Conservation (phyloP, 2,888 invertebrate species). For the Aphidius colemani region DNA sequence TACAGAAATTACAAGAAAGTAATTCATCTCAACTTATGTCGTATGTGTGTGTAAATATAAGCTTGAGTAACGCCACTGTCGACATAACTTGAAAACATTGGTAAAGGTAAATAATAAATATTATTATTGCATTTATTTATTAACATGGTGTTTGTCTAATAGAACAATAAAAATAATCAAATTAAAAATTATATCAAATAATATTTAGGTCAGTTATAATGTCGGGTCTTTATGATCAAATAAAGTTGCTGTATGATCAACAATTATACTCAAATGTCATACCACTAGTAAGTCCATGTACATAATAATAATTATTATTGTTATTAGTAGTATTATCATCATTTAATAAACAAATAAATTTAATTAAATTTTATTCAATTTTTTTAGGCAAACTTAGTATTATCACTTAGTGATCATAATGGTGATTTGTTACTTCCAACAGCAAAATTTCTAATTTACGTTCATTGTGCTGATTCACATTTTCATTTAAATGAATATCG, state of each 20-base stretch:
- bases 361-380: no score
- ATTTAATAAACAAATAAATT: conserved; percentile 3
- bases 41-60: neutral
- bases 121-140: neutral
- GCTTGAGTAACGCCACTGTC: neutral
- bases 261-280: conserved; percentile 75
- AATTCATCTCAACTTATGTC: neutral
- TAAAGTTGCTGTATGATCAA: conserved; percentile 72
- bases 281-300: conserved; percentile 68
- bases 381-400: conserved; percentile 68
- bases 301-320: no score
- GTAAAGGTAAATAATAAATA: neutral
- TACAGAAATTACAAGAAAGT: no score
- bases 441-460: conserved; percentile 71
- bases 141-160: no score
- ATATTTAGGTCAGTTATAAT: conserved; percentile 47
- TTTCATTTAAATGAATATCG: conserved; percentile 70
- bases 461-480: conserved; percentile 74
- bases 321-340: neutral
- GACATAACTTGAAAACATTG: neutral
- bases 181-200: neutral
- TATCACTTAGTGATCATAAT: conserved; percentile 70
- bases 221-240: conserved; percentile 68
- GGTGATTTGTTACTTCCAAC: conserved; percentile 66
- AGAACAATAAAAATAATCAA: no score